Percentiles rank a stretch among this genome's conserved stretches.
These are phyloP conservation scores for Acanthosepion esculentum DNA, from an alignment of 2,888 invertebrate genomes.

Conservation along the genomic window DNA sequence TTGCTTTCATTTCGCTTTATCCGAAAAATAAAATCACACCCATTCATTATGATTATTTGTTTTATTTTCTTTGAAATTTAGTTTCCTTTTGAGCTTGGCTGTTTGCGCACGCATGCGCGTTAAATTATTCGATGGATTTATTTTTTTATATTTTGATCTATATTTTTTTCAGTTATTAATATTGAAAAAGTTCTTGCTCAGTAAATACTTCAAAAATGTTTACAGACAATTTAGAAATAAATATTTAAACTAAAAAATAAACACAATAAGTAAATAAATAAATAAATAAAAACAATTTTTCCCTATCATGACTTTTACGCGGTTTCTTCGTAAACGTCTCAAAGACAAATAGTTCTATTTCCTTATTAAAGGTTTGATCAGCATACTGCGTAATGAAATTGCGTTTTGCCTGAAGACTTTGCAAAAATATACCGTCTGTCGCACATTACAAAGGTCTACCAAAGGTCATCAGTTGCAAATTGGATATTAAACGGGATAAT, in stretches of 20 bases:
- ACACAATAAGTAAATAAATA: background rate
- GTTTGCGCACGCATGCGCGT: background rate
- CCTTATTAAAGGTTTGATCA: background rate
- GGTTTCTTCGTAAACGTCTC: background rate
- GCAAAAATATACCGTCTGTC: background rate
- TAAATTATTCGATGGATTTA: no score
- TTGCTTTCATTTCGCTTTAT: no score
- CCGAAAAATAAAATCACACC: no score
- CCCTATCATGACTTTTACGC: background rate
- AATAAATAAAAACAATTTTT: background rate
- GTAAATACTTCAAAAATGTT: background rate
- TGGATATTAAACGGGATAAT: constrained; percentile 33
- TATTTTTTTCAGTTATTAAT: no score
- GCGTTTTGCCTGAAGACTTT: background rate
- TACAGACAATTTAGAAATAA: background rate
- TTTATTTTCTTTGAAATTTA: no score
- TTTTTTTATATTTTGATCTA: no score
- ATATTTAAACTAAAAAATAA: background rate
- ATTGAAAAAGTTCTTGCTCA: background rate
- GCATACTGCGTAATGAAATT: background rate
- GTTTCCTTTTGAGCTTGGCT: background rate
- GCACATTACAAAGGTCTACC: background rate
- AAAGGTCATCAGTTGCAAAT: constrained; percentile 6
- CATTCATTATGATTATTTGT: no score
- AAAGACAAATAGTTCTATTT: background rate